Base-by-base conservation (phyloP, 1,140 invertebrate species). In the Anastrepha ludens region DNA sequence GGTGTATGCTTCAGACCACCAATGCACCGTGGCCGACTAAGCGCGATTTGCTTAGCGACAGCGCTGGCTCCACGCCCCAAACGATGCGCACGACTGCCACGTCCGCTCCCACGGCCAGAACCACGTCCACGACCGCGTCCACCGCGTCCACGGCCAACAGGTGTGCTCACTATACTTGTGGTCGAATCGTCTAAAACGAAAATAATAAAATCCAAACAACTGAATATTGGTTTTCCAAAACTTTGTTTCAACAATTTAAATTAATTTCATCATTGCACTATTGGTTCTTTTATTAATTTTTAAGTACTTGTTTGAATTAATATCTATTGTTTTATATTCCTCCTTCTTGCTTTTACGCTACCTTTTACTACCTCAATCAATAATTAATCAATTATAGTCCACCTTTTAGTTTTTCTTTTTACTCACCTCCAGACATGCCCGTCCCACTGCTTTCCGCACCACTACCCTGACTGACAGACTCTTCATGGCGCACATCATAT, bases 1-100 rank as follows among this genome's bases (percentile, higher is more conserved):
- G 92, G 92, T 13, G 90, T 91, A 86, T 93, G 92, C 87, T 92
- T 93, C 0, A 93, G 88, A 11, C 91, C 92, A 41, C 92, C 92
- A 3, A 93, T 91, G 86, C 92, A 92, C 1, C 92, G 90, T 15
- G 92, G 92, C 6, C 92, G 88, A 87, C 88, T 92, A 65, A 91
- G 88, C 2, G 91, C 91, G 47, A 92, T 92, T 15, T 91, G 90
- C 87, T 92, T 92, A 41, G 91, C 91, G 2, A 92, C 91, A 7
- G 90, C 91, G 39, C 91, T 92, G 13, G 91, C 90, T 2, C 91
- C 91, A 6, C 91, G 91, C 13, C 91, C 89, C 90, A 92, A 91
- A 50, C 91, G 89, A 47, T 91, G 91, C 4, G 89, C 87, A 60
- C 91, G 88, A 4, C 90, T 90, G 5, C 86, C 88, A 3, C 86